Percentiles rank a stretch among this genome's conserved stretches.
Conservation (phyloP, 1,140 invertebrate species). For the Centruroides vittatus region DNA sequence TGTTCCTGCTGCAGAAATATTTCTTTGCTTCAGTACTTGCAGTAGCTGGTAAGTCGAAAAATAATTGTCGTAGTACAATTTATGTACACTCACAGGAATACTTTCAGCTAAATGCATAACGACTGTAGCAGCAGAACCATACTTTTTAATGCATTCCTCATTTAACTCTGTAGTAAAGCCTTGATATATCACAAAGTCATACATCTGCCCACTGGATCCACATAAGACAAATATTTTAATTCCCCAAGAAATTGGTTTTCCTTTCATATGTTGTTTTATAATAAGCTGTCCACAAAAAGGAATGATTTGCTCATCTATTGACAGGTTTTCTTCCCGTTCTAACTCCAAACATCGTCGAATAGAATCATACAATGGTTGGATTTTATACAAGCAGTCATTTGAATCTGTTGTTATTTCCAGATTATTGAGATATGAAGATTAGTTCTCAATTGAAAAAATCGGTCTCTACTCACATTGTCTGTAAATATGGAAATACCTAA, state of each 20-base stretch:
- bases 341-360: constrained; percentile 17
- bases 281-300: constrained; percentile 6
- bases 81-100: not conserved
- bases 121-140: constrained; percentile 2
- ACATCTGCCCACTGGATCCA: not conserved
- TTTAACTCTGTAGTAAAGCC: not conserved
- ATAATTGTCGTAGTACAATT: constrained; percentile 18
- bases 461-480: constrained; percentile 8
- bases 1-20: constrained; percentile 27
- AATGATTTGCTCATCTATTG: constrained; percentile 12
- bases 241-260: constrained; percentile 9
- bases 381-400: constrained; percentile 23
- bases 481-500: not conserved
- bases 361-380: constrained; percentile 20
- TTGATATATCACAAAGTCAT: constrained; percentile 1
- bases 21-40: constrained; percentile 24
- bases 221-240: constrained; percentile 1
- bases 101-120: not conserved
- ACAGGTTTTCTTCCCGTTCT: not conserved
- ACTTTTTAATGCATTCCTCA: not conserved
- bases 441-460: constrained; percentile 19
- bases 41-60: constrained; percentile 28
- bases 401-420: constrained; percentile 4
- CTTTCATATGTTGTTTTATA: constrained; percentile 4
- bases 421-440: constrained; percentile 22